Evolutionary conservation across 2,113 vertebrate species (phyloP), one percentile per base, ranked within the genome.

Genomic region (Tylochromis polylepis): DNA sequence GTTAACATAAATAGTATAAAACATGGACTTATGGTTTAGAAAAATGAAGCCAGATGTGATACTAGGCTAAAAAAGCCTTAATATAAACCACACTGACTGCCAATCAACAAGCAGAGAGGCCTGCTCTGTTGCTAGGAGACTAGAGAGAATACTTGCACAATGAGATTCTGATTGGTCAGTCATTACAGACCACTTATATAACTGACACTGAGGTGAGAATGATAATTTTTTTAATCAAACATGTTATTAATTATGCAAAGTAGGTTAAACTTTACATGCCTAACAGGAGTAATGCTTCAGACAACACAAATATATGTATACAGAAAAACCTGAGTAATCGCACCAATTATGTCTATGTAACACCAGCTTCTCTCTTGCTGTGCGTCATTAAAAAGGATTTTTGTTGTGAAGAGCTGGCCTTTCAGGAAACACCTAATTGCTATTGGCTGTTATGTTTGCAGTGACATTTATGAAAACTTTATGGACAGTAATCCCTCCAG

Each of bases 381-480:
- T 70, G 80, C 27, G 11, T 84, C 83, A 51, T 53, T 38, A 22
- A 56, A 46, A n/a, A 81, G 51, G 38, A 15, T 80, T 86, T 87
- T 87, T 85, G 85, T 77, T 84, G 59, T 85, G 78, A 53, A 81
- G 22, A 49, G 18, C 12, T 81, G 88, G 90, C 92, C 90, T 88
- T 90, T 93, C 83, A 86, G 87, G 85, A 93, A 91, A 93, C 51
- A 81, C 65, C 82, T 93, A 87, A 92, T 94, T 92, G 82, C 82
- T 84, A 81, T 62, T 83, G 90, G 85, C 60, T 70, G 84, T 85
- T 94, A 91, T 46, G 8, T 70, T 87, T 53, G 2, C 88, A 3
- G 83, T 94, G 94, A 94, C 94, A 95, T 95, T 96, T 94, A 95
- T 94, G 92, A 94, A 94, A 95, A 92, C 93, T 94, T 95, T 93